phyloP scores from a whole-genome alignment of 2,797 vertebrate genomes.

The Gallirallus australis region DNA sequence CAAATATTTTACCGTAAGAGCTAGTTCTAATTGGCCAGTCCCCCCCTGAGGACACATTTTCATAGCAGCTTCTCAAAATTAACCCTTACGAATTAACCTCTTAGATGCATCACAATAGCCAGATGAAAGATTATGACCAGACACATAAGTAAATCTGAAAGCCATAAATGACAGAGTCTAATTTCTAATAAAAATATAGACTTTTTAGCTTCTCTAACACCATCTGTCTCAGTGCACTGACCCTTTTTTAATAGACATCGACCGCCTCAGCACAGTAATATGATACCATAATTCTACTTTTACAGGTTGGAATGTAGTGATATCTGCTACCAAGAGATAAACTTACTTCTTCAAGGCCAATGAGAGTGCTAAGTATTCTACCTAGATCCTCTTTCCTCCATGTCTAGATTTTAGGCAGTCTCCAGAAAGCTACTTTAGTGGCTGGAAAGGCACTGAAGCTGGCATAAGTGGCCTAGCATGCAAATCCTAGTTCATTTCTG shows the following conservation, averaged over 20 bases:
- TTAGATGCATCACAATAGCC: neutral
- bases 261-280: neutral
- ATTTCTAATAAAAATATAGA: constrained; percentile 44
- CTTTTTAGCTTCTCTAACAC: neutral
- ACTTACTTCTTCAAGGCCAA: neutral
- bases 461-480: neutral
- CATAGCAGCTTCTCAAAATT: constrained; percentile 29
- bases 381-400: neutral
- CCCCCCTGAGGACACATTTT: constrained; percentile 37
- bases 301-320: neutral
- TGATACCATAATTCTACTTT: neutral
- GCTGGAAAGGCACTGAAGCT: constrained; percentile 10
- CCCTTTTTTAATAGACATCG: neutral
- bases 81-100: constrained; percentile 49
- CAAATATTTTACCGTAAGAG: constrained; percentile 19
- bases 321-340: neutral
- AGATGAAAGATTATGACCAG: constrained; percentile 31
- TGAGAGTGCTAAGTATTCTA: neutral
- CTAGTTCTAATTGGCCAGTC: neutral
- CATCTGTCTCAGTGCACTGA: neutral
- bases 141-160: constrained; percentile 10
- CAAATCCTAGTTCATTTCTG: neutral
- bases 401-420: neutral
- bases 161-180: constrained; percentile 32
- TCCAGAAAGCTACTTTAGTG: neutral